Evolutionary conservation across 2,797 vertebrate genomes (phyloP), one percentile per base, ranked within the genome.

Genomic region (Phataginus tricuspis): DNA sequence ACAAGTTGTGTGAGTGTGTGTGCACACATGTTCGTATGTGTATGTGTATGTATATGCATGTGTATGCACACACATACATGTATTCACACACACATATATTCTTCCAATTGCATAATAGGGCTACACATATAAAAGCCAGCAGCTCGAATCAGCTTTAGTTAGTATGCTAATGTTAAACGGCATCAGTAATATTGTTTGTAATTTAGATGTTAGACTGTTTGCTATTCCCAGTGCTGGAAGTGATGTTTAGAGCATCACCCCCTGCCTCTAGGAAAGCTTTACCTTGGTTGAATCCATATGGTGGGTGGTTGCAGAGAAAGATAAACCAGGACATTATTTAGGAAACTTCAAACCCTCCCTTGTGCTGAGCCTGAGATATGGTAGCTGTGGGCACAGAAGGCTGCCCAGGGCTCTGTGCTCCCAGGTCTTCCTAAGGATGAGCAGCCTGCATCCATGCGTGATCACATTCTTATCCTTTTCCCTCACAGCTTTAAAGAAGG

Each of bases 111-210:
- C 23, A 34, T 71, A 39, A 25, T 27, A 87, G 29, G 39, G 8
- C 21, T 51, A 55, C 72, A 63, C 42, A 59, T 72, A 1, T 69
- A 79, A 68, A 91, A 96, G 77, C 45, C 91, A 96, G 86, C 69
- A 68, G 72, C 74, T 86, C 69, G 25, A 42, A 80, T 92, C 45
- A 2, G 31, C 96, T 93, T 96, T 74, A 94, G 85, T 93, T 95
- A 95, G 79, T 92, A 71, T 29, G 61, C 63, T 97, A 83, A 96
- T 95, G 94, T 61, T 92, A 94, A 92, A 75, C 84, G 79, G 89
- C 61, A 79, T 94, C 92, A 78, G 66, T 87, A 71, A 75, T 96
- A 86, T 91, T 84, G 94, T 96, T 91, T 68, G 91, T 91, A 95
- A 91, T 93, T 91, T 64, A 83, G 86, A 88, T 51, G 59, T 93